Base-by-base conservation (phyloP, 2,888 invertebrate genomes). In the Clistopyga incitator region DNA sequence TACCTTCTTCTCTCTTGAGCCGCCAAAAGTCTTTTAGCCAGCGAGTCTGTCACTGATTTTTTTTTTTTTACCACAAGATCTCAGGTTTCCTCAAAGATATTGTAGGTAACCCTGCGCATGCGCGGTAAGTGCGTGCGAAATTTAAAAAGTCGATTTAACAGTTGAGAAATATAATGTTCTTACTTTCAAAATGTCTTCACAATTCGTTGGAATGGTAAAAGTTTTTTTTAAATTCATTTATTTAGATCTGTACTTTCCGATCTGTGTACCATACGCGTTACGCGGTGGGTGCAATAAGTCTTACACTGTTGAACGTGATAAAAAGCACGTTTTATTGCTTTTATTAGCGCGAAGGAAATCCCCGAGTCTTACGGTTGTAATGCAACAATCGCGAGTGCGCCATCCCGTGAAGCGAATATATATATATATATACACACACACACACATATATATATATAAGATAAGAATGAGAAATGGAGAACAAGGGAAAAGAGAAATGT, bases 21-120 rank as follows among this genome's bases (percentile, higher is more conserved):
- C 64, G 78, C 52, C 71, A 71, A 78, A 78, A 78, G 71, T 64
- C 70, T 70, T 45, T 20, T 34, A 47, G 52, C 20, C 52, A 54
- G 8, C 6, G 20, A 54, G 54, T 54, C 10, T 23, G 38, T 52
- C 59, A 29, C 59, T 29, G 20, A 20, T 70, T 52, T 38, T 20
- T 23, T 59, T 50, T 70, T 50, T 6, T 18, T 50, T 70, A 38
- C 1, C 29, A 64, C 38, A 54, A 65, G 38, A 64, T 71, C 64
- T 78, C 65, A 29, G 64, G 52, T 72, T 65, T 65, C 71, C 23
- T 6, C 3, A 23, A 23, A 20, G 54, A 13, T 23, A 3, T 52
- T 18, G 25, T 50, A 50, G 47, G 18, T n/a, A 18, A 54, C n/a
- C n/a, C n/a, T n/a, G n/a, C n/a, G n/a, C n/a, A 54, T 23, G 52